Percentiles rank a stretch among this genome's conserved stretches.
These are phyloP conservation scores for Mycetomoellerius zeteki DNA, from an alignment of 1,140 invertebrate species.

Conservation along the genomic window DNA sequence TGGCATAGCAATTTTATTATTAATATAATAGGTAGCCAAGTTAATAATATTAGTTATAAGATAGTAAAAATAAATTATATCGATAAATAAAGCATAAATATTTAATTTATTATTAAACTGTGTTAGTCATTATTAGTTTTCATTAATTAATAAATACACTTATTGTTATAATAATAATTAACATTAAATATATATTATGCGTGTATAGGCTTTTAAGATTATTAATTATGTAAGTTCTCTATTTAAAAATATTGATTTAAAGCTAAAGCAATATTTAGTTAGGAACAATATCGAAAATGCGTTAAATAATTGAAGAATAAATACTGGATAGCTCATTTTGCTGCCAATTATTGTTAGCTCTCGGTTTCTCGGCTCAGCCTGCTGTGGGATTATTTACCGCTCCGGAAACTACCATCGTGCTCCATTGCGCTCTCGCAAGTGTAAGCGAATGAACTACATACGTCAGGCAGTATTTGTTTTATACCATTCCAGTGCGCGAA, in stretches of 20 bases:
- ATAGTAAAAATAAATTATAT: constrained; percentile 8
- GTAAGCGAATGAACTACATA: constrained; percentile 40
- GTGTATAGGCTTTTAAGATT: not conserved
- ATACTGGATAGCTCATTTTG: constrained; percentile 59
- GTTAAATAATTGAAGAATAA: constrained; percentile 44
- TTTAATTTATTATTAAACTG: constrained; percentile 18
- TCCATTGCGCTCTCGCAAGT: constrained; percentile 31
- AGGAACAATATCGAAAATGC: constrained; percentile 17
- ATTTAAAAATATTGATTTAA: constrained; percentile 2
- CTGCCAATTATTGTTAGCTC: constrained; percentile 47
- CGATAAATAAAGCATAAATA: not conserved
- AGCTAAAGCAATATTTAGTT: not conserved
- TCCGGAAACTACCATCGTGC: constrained; percentile 21
- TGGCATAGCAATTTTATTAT: constrained; percentile 9
- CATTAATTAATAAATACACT: not conserved
- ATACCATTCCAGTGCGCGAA: constrained; percentile 37
- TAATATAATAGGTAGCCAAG: not conserved
- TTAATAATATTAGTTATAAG: not conserved
- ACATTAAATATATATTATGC: not conserved
- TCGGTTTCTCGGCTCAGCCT: not conserved
- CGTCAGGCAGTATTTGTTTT: constrained; percentile 47
- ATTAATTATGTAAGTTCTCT: not conserved
- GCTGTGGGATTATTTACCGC: constrained; percentile 56
- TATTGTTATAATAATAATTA: constrained; percentile 12
- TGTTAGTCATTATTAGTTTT: not conserved